These are phyloP conservation scores for Coreoperca whiteheadi DNA, from an alignment of 2,113 vertebrate species.

Conservation along the genomic window DNA sequence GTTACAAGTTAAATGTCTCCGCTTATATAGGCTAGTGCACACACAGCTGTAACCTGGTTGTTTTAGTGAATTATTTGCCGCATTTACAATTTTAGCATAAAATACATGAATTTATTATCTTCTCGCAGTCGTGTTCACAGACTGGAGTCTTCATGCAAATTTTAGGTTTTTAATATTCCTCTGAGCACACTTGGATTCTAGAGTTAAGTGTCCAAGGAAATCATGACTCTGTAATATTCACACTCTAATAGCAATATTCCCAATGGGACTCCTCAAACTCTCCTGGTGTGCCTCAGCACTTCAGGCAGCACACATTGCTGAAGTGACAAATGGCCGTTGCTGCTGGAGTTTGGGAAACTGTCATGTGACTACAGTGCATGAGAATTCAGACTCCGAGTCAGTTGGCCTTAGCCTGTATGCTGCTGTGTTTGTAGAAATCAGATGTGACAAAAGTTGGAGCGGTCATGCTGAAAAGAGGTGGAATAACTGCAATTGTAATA, in stretches of 20 bases:
- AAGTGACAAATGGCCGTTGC: slow-evolving; percentile 32
- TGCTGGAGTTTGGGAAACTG: slow-evolving; percentile 64
- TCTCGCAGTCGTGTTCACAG: slow-evolving; percentile 7
- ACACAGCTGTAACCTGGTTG: background rate
- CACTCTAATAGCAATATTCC: slow-evolving; percentile 43
- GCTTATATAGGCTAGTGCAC: background rate
- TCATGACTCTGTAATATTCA: slow-evolving; percentile 25
- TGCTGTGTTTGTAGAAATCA: slow-evolving; percentile 39
- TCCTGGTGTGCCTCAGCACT: background rate
- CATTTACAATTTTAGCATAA: background rate
- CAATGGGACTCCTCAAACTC: slow-evolving; percentile 36
- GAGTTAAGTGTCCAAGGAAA: slow-evolving; percentile 4
- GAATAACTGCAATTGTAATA: background rate
- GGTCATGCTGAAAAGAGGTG: slow-evolving; percentile 32
- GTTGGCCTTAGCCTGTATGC: slow-evolving; percentile 18
- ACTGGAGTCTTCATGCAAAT: background rate
- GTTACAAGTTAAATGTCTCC: slow-evolving; percentile 2
- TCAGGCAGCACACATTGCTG: slow-evolving; percentile 18
- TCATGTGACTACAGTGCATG: slow-evolving; percentile 44
- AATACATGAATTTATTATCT: background rate
- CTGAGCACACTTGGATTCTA: slow-evolving; percentile 15
- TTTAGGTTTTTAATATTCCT: background rate
- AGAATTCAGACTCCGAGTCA: slow-evolving; percentile 28
- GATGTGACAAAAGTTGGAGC: slow-evolving; percentile 43
- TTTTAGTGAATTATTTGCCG: background rate